Evolutionary conservation across 2,113 vertebrate genomes (phyloP).

Genomic region (Seriola quinqueradiata): DNA sequence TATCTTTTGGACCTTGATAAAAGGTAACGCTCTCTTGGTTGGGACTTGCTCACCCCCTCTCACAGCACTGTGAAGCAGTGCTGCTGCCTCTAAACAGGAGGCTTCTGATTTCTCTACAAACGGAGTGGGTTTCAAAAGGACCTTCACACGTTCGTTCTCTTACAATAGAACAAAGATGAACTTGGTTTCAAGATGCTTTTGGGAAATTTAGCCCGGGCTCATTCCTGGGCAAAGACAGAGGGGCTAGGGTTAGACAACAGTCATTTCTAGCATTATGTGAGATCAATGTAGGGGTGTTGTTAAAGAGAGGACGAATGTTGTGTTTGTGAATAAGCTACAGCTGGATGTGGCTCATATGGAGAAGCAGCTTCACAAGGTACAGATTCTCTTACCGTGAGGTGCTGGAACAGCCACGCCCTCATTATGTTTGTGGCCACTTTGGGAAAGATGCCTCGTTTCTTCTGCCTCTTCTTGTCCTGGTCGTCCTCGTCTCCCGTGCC

Average conservation of each 20-base stretch:
- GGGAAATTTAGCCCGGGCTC: conserved; percentile 4
- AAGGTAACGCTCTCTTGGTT: conserved; percentile 30
- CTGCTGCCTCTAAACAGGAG: not conserved
- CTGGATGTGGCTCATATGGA: not conserved
- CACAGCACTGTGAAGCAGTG: not conserved
- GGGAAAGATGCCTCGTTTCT: conserved; percentile 85
- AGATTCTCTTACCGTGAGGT: conserved; percentile 91
- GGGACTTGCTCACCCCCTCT: conserved; percentile 16
- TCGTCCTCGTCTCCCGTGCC: conserved; percentile 91
- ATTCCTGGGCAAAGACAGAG: conserved; percentile 10
- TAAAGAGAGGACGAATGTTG: not conserved
- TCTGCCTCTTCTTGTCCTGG: conserved; percentile 84
- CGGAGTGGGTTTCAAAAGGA: conserved; percentile 11
- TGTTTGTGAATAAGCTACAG: conserved; percentile 18
- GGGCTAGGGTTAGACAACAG: not conserved
- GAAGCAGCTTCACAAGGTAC: not conserved
- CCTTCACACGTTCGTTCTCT: not conserved
- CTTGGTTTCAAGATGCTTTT: conserved; percentile 19
- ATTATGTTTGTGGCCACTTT: conserved; percentile 91
- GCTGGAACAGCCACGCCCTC: conserved; percentile 98
- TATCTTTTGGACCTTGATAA: conserved; percentile 60
- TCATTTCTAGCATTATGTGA: conserved; percentile 1
- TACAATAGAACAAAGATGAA: conserved; percentile 30
- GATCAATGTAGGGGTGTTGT: not conserved
- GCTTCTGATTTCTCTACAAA: conserved; percentile 45